phyloP scores from a whole-genome alignment of 2,888 invertebrate genomes.

The Leptopilina drosophilae region DNA sequence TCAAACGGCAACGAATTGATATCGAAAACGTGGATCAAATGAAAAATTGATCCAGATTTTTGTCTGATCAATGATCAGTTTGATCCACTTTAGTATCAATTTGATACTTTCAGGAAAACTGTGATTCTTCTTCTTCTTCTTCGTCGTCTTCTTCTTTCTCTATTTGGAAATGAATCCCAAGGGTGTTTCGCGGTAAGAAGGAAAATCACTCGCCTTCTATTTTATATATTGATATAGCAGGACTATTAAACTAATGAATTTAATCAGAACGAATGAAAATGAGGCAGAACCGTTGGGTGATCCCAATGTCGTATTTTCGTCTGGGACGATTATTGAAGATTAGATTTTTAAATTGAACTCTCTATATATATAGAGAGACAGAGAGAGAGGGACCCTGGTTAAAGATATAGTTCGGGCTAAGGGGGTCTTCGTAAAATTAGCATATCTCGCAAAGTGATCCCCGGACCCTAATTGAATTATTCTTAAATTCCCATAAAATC shows the following conservation, averaged over 20 bases:
- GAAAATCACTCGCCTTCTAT: slow-evolving; percentile 70
- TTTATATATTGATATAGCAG: slow-evolving; percentile 74
- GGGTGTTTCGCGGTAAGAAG: slow-evolving; percentile 58
- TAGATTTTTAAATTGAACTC: slow-evolving; percentile 77
- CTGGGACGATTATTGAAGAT: slow-evolving; percentile 75
- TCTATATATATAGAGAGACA: slow-evolving; percentile 51
- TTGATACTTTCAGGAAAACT: too few species aligned
- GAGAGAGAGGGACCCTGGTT: slow-evolving; percentile 53
- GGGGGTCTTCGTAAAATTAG: slow-evolving; percentile 69
- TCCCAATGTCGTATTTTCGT: slow-evolving; percentile 65
- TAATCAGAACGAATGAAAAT: slow-evolving; percentile 75
- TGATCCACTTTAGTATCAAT: too few species aligned
- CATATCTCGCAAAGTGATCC: slow-evolving; percentile 76
- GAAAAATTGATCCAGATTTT: too few species aligned
- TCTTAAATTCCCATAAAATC: slow-evolving; percentile 77
- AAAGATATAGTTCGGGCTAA: slow-evolving; percentile 53
- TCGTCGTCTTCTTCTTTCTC: slow-evolving; percentile 46
- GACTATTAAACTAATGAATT: slow-evolving; percentile 76
- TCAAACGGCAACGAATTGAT: too few species aligned
- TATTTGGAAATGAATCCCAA: slow-evolving; percentile 55
- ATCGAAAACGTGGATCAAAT: too few species aligned
- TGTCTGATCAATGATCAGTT: too few species aligned
- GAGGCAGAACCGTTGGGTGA: slow-evolving; percentile 60
- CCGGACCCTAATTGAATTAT: slow-evolving; percentile 77
- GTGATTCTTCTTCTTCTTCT: slow-evolving; percentile 15